These are phyloP conservation scores for Fopius arisanus DNA, from an alignment of 1,140 invertebrate species.

Conservation along the genomic window DNA sequence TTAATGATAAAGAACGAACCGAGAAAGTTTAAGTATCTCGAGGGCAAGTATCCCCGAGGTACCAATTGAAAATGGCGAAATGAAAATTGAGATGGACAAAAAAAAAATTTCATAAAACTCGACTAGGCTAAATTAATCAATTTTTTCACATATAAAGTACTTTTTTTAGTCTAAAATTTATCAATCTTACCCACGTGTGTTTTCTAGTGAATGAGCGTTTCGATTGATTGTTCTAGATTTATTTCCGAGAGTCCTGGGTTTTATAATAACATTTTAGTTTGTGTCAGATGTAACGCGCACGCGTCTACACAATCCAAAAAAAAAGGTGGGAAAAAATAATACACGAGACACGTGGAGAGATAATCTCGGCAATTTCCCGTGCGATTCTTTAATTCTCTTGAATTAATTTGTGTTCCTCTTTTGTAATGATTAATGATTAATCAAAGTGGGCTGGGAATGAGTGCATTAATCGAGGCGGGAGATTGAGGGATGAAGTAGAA, in stretches of 20 bases:
- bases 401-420: neutral
- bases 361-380: too few relatives aligned
- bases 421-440: neutral
- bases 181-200: slow-evolving; percentile 34
- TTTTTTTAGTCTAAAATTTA: slow-evolving; percentile 23
- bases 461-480: slow-evolving; percentile 8
- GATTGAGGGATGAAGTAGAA: neutral
- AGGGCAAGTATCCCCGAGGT: too few relatives aligned
- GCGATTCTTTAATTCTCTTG: neutral
- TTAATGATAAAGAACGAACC: slow-evolving; percentile 16
- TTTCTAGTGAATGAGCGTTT: slow-evolving; percentile 35
- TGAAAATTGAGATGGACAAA: slow-evolving; percentile 15
- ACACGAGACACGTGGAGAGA: neutral
- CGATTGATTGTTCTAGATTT: slow-evolving; percentile 23
- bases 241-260: neutral
- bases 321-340: neutral
- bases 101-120: neutral
- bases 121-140: slow-evolving; percentile 6
- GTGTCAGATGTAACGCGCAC: slow-evolving; percentile 22
- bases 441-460: slow-evolving; percentile 12
- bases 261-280: slow-evolving; percentile 32
- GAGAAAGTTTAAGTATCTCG: slow-evolving; percentile 3
- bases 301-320: slow-evolving; percentile 27
- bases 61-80: slow-evolving; percentile 17
- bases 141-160: slow-evolving; percentile 21